These are phyloP conservation scores for Anneissia japonica DNA, from an alignment of 35 echinoderm and acorn worm genomes.

Conservation along the genomic window DNA sequence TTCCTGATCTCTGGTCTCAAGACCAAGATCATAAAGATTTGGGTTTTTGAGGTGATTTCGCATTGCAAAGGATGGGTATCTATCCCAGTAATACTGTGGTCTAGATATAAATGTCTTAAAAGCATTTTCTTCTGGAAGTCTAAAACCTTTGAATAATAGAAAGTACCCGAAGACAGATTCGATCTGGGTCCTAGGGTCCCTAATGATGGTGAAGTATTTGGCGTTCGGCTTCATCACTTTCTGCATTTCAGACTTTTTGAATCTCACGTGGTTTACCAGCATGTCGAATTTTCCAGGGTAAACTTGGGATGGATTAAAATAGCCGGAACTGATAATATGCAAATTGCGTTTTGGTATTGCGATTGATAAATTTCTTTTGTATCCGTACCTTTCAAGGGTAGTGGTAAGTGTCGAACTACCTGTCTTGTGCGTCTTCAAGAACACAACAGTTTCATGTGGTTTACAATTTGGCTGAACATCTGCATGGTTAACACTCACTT, in stretches of 20 bases:
- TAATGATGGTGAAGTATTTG: constrained; percentile 16
- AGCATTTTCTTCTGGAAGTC: neutral
- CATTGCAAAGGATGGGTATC: neutral
- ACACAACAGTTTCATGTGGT: too few species aligned
- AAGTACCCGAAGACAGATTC: constrained; percentile 12
- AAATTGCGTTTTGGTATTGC: too few species aligned
- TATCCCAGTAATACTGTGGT: neutral
- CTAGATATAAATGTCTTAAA: neutral
- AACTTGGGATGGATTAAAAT: too few species aligned
- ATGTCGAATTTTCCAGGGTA: constrained; percentile 7
- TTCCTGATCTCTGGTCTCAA: neutral
- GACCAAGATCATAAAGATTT: neutral
- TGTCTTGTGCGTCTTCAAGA: too few species aligned
- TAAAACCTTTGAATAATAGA: neutral
- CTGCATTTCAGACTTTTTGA: neutral
- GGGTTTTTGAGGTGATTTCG: neutral
- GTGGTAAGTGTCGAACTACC: too few species aligned
- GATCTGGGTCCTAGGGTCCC: constrained; percentile 6
- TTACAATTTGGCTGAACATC: too few species aligned
- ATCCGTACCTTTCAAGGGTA: too few species aligned
- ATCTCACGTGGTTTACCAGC: neutral
- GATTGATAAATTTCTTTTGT: too few species aligned
- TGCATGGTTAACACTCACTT: too few species aligned
- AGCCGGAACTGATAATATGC: too few species aligned
- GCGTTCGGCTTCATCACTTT: neutral